Percentiles rank a stretch among this genome's conserved stretches.
Evolutionary conservation across 2,797 vertebrate species (phyloP).

Genomic region (Ptychobarbus kaznakovi): DNA sequence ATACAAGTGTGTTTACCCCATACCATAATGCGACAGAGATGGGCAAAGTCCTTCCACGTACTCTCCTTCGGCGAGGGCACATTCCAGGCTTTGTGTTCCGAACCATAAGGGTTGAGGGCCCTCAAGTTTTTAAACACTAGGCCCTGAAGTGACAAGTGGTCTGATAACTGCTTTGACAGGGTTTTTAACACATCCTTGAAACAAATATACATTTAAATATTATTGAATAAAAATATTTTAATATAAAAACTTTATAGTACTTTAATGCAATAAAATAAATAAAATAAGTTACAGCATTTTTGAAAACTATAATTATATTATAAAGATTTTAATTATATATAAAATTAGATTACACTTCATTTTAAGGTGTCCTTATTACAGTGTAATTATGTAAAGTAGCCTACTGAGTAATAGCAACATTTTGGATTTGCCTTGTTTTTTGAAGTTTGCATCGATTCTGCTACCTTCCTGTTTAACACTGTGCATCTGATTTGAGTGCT

Average conservation of each 20-base stretch:
- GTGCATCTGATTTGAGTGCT: neutral
- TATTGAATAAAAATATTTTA: neutral
- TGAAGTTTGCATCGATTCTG: neutral
- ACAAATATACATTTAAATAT: neutral
- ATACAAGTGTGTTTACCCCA: conserved; percentile 54
- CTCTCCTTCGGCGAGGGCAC: conserved; percentile 50
- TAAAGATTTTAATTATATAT: neutral
- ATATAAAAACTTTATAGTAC: neutral
- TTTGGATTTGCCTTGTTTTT: neutral
- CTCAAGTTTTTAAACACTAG: conserved; percentile 41
- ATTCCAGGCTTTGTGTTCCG: conserved; percentile 55
- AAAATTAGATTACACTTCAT: neutral
- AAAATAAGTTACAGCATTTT: neutral
- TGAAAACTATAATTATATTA: neutral
- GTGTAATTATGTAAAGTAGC: neutral
- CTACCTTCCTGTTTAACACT: neutral
- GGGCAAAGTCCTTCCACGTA: conserved; percentile 49
- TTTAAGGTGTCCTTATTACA: neutral
- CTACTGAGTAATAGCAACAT: neutral
- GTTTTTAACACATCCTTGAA: conserved; percentile 17
- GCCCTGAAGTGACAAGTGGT: conserved; percentile 46
- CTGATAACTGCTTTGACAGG: conserved; percentile 39
- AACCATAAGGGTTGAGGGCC: conserved; percentile 40
- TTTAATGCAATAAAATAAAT: neutral
- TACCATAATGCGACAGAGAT: conserved; percentile 54